Conservation (phyloP, 2,888 invertebrate genomes). For the Enoplolaimus lenunculus region DNA sequence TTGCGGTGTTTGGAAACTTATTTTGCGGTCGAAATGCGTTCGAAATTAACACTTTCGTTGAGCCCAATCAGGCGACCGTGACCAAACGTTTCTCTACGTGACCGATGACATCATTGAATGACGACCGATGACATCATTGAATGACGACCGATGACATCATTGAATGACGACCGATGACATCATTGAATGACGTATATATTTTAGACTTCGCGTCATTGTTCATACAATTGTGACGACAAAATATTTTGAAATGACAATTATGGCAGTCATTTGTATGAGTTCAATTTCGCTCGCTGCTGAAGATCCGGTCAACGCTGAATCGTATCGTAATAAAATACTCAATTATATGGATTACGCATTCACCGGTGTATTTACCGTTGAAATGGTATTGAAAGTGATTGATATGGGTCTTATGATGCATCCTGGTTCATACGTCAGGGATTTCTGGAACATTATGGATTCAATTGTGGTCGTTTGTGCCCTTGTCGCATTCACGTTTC, state of each 20-base stretch:
- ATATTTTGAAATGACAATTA: constrained; percentile 99
- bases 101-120: no score
- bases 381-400: constrained; percentile 72
- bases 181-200: no score
- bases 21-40: no score
- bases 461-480: constrained; percentile 97
- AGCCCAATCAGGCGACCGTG: no score
- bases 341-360: constrained; percentile 99
- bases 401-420: constrained; percentile 84
- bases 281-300: constrained; percentile 98
- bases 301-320: constrained; percentile 89
- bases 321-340: constrained; percentile 67
- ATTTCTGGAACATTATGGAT: constrained; percentile 99
- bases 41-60: no score
- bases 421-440: constrained; percentile 89
- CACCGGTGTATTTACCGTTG: constrained; percentile 97
- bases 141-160: no score
- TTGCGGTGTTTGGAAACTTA: no score
- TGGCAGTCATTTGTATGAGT: constrained; percentile 97
- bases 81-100: no score
- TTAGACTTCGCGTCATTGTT: constrained; percentile 84
- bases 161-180: no score
- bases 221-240: constrained; percentile 98
- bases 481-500: constrained; percentile 84
- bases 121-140: no score